Conservation (phyloP, 1,140 invertebrate genomes). For the Colletes gigas region DNA sequence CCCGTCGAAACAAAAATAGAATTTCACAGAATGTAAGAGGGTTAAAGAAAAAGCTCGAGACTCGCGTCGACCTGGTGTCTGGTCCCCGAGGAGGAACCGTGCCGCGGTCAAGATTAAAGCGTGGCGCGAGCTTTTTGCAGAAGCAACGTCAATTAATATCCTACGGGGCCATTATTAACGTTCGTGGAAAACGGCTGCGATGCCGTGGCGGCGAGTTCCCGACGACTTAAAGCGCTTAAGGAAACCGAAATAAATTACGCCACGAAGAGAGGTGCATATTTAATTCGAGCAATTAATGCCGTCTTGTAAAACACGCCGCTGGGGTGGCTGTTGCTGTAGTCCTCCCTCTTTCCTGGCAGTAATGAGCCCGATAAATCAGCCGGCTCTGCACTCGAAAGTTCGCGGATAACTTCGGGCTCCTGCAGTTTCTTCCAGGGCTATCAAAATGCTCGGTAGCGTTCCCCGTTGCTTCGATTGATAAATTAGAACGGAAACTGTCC, state of each 20-base stretch:
- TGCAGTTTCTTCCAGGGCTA: conserved; percentile 63
- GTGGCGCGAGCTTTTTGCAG: conserved; percentile 53
- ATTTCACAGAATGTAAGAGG: too few species aligned
- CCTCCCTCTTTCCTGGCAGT: conserved; percentile 75
- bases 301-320: conserved; percentile 82
- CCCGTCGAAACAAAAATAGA: too few species aligned
- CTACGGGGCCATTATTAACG: conserved; percentile 66
- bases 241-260: conserved; percentile 80
- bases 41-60: not conserved
- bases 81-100: not conserved
- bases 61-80: not conserved
- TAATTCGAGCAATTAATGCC: conserved; percentile 82
- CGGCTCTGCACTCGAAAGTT: conserved; percentile 79
- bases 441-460: conserved; percentile 30
- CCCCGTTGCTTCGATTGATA: conserved; percentile 42
- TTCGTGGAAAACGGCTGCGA: conserved; percentile 60
- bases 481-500: conserved; percentile 45
- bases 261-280: conserved; percentile 80
- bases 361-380: conserved; percentile 82
- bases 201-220: conserved; percentile 55
- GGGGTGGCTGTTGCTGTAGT: conserved; percentile 74
- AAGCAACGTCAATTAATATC: conserved; percentile 66
- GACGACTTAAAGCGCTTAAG: conserved; percentile 78
- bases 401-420: conserved; percentile 74
- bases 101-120: conserved; percentile 51